Evolutionary conservation across 2,888 invertebrate genomes (phyloP).

Genomic region (Automeris io): DNA sequence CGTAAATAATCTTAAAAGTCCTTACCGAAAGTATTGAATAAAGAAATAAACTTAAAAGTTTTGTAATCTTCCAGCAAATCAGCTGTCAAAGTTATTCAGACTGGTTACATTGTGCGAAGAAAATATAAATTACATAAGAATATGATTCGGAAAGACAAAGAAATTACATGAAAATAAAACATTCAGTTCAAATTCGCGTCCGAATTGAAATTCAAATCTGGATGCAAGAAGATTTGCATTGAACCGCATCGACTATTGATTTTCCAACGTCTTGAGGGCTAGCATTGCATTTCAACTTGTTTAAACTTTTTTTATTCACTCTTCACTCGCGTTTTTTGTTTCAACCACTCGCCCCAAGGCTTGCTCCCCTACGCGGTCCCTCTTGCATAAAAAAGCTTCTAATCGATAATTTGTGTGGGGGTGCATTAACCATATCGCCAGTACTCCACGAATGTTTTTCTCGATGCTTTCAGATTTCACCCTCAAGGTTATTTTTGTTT

Average conservation of each 20-base stretch:
- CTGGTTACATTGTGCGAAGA: not conserved
- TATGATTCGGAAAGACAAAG: constrained; percentile 17
- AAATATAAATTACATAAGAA: not conserved
- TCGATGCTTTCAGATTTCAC: constrained; percentile 68
- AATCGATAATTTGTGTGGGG: constrained; percentile 78
- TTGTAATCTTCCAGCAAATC: too few species aligned
- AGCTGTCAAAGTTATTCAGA: too few species aligned
- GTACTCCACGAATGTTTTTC: constrained; percentile 68
- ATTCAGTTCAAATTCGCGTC: constrained; percentile 50
- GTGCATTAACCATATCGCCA: constrained; percentile 76
- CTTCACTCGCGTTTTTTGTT: constrained; percentile 76
- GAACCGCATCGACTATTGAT: constrained; percentile 70
- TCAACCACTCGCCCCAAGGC: constrained; percentile 70
- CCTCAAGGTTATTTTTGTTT: constrained; percentile 67
- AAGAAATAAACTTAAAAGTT: too few species aligned
- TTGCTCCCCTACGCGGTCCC: constrained; percentile 67
- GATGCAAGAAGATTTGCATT: constrained; percentile 72
- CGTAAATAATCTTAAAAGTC: too few species aligned
- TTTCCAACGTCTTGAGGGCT: constrained; percentile 70
- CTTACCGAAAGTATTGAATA: too few species aligned
- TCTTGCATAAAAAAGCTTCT: constrained; percentile 78
- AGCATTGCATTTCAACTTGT: constrained; percentile 68
- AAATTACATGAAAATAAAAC: constrained; percentile 46
- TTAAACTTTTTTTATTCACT: constrained; percentile 77
- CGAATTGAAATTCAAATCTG: constrained; percentile 70